phyloP scores from a whole-genome alignment of 23 tunicate genomes.

The Trididemnum miniatum region DNA sequence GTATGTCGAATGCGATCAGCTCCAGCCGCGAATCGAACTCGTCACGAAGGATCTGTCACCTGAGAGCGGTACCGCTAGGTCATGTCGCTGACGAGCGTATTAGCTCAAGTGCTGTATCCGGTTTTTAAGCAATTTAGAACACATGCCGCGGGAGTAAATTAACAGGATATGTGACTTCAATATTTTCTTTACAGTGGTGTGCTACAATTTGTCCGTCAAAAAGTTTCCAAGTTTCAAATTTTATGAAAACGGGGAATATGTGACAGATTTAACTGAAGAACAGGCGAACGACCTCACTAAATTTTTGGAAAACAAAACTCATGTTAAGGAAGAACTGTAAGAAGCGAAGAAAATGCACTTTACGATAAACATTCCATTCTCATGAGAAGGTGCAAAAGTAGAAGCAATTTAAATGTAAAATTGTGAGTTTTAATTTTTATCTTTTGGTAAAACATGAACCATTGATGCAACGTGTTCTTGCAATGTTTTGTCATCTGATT shows the following conservation, averaged over 20 bases:
- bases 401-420: background rate
- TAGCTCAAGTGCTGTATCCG: too few relatives aligned
- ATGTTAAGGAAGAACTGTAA: background rate
- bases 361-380: too few relatives aligned
- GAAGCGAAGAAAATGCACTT: too few relatives aligned
- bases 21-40: too few relatives aligned
- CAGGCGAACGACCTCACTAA: constrained; percentile 35
- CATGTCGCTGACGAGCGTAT: too few relatives aligned
- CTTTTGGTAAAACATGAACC: background rate
- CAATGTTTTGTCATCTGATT: constrained; percentile 46
- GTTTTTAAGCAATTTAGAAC: too few relatives aligned
- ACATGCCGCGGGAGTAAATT: too few relatives aligned
- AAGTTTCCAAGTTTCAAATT: constrained; percentile 71
- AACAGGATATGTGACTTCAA: too few relatives aligned
- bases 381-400: too few relatives aligned
- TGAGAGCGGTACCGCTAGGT: too few relatives aligned
- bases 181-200: constrained; percentile 59
- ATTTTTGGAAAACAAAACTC: constrained; percentile 6
- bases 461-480: constrained; percentile 28
- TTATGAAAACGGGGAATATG: constrained; percentile 46
- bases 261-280: constrained; percentile 15
- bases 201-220: constrained; percentile 57
- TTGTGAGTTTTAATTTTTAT: background rate
- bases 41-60: too few relatives aligned
- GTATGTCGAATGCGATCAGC: too few relatives aligned